A percentile compares a stretch with the other conserved stretches of the same genome.
Evolutionary conservation across 2,797 vertebrate genomes (phyloP).

Genomic region (Menidia menidia): DNA sequence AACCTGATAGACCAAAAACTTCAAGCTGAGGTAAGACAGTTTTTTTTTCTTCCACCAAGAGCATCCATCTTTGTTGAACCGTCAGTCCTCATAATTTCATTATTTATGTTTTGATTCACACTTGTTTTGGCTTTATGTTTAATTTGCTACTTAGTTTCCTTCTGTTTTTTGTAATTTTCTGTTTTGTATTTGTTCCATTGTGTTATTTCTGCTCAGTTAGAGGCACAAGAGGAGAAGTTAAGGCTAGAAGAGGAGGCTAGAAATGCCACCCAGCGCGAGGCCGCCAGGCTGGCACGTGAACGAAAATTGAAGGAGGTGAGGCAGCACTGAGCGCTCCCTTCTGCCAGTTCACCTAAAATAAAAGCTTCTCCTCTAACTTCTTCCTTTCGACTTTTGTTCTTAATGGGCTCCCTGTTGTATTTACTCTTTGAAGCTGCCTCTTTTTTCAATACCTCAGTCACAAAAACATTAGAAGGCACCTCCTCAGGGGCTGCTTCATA

Average conservation of each 20-base stretch:
- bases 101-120: slow-evolving; percentile 34
- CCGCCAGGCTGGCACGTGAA: slow-evolving; percentile 94
- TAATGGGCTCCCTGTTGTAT: slow-evolving; percentile 3
- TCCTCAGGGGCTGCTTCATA: too few relatives aligned
- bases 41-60: background rate
- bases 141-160: slow-evolving; percentile 69
- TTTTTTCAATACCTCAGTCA: slow-evolving; percentile 1
- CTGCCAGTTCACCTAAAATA: slow-evolving; percentile 52
- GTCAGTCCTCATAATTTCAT: slow-evolving; percentile 36
- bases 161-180: slow-evolving; percentile 64
- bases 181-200: slow-evolving; percentile 82
- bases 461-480: too few relatives aligned
- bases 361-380: slow-evolving; percentile 47
- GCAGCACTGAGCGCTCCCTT: slow-evolving; percentile 82
- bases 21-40: slow-evolving; percentile 86
- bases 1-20: slow-evolving; percentile 88
- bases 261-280: slow-evolving; percentile 94
- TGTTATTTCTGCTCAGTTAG: slow-evolving; percentile 96
- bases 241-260: slow-evolving; percentile 99
- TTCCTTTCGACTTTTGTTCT: slow-evolving; percentile 4
- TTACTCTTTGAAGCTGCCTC: background rate
- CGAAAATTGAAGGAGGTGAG: slow-evolving; percentile 97
- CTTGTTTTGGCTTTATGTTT: slow-evolving; percentile 76
- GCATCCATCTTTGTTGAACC: background rate
- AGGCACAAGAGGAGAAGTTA: slow-evolving; percentile 99